Evolutionary conservation across 2,113 vertebrate species (phyloP).

Genomic region (Marcusenius ussheri): DNA sequence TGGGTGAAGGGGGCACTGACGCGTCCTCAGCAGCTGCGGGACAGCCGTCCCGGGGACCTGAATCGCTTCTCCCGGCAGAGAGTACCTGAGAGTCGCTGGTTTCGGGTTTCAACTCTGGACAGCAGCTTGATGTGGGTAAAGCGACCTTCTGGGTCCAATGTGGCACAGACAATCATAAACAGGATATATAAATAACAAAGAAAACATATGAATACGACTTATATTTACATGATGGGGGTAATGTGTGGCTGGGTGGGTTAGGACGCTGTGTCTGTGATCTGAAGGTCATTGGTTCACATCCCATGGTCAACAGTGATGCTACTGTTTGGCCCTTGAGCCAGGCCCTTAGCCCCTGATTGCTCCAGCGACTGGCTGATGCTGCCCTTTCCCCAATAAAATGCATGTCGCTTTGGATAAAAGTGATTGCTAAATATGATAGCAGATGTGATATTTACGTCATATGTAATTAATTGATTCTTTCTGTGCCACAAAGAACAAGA

Average conservation of each 20-base stretch:
- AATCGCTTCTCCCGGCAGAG: slow-evolving; percentile 67
- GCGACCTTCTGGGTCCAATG: background rate
- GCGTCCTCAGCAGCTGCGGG: slow-evolving; percentile 43
- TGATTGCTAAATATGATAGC: background rate
- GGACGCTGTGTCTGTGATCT: background rate
- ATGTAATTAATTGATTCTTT: background rate
- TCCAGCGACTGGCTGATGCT: background rate
- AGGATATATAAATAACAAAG: background rate
- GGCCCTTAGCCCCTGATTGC: background rate
- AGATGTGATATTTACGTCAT: background rate
- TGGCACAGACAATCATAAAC: background rate
- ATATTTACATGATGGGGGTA: background rate
- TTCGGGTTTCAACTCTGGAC: slow-evolving; percentile 34
- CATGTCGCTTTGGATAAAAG: background rate
- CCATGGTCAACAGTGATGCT: background rate
- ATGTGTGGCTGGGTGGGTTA: background rate
- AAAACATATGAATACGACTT: background rate
- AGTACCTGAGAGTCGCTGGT: slow-evolving; percentile 20
- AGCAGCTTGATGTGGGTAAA: background rate
- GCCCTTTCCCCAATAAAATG: background rate
- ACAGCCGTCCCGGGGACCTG: slow-evolving; percentile 69
- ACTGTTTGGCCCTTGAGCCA: background rate
- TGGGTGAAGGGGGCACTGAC: slow-evolving; percentile 39
- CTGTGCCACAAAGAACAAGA: background rate
- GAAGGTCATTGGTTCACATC: background rate